Conservation (phyloP, 2,888 invertebrate species). For the Tiliacea aurago region DNA sequence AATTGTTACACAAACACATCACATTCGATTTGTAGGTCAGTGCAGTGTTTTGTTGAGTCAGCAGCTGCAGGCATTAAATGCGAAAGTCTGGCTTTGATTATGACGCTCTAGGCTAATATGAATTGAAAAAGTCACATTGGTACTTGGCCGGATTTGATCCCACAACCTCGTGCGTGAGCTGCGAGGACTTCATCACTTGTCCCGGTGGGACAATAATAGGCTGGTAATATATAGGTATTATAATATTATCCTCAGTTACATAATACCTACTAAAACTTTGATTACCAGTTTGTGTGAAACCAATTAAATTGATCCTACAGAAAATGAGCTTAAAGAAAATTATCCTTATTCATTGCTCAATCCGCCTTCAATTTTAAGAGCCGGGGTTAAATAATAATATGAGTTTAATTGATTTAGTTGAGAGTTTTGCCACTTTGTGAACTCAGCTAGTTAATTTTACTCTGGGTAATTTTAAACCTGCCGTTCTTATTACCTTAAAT, state of each 20-base stretch:
- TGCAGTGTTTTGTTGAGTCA: too few species aligned
- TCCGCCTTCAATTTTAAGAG: conserved; percentile 32
- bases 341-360: conserved; percentile 43
- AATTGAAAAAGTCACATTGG: neutral
- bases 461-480: conserved; percentile 18
- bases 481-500: neutral
- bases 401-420: conserved; percentile 30
- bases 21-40: too few species aligned
- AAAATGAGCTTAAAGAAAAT: conserved; percentile 30
- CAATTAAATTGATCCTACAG: conserved; percentile 13
- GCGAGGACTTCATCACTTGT: neutral
- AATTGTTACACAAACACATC: too few species aligned
- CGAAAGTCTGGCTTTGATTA: too few species aligned
- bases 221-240: neutral
- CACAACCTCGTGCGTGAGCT: neutral
- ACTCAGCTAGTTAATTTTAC: conserved; percentile 15
- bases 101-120: too few species aligned
- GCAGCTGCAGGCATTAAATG: too few species aligned
- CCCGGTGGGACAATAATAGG: neutral
- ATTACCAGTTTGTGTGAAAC: conserved; percentile 12
- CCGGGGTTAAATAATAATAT: conserved; percentile 19
- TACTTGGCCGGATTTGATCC: neutral
- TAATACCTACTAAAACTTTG: conserved; percentile 23
- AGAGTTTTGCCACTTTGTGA: conserved; percentile 16
- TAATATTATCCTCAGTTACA: neutral